Base-by-base conservation (phyloP, 2,797 vertebrate genomes). In the Bovichtus diacanthus region DNA sequence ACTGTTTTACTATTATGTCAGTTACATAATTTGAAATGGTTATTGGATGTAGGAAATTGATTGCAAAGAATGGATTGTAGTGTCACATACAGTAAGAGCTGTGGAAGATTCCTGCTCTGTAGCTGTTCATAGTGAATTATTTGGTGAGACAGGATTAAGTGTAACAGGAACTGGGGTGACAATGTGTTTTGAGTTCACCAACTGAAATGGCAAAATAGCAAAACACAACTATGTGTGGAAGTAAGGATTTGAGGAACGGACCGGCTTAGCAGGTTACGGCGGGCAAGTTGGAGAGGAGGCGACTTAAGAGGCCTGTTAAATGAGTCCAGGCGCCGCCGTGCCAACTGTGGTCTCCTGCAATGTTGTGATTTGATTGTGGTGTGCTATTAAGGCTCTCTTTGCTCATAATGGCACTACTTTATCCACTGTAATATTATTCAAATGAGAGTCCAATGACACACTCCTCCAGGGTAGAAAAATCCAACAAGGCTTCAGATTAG, bases 341-440 rank as follows among this genome's bases (percentile, higher is more conserved):
- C 84, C 85, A 82, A 76, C 88, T 65, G 69, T 41, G 54, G 71
- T 76, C 87, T 84, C 86, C 91, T 93, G 90, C 87, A 93, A 88
- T 81, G 73, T 83, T 89, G 85, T 87, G 90, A 94, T 93, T 94
- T 86, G 88, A 93, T 93, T 94, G 89, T 85, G 80, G 74, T 58
- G 70, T 13, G 31, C 81, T 90, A 92, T 91, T 91, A 93, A 83
- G 79, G 67, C 82, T 86, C 85, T 89, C 78, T 88, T 86, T 84
- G 70, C 88, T 90, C 82, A 86, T 93, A 90, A 93, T 89, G 86
- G 70, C 71, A 74, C 76, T 87, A 86, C 88, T 94, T 94, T 92
- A 92, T 91, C 90, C 83, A 69, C 78, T 77, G 65, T 91, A 91
- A 92, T 94, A 91, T 89, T 93, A 94, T 95, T 94, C 81, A 93